Evolutionary conservation across 2,888 invertebrate genomes (phyloP).

Genomic region (Cancer borealis): DNA sequence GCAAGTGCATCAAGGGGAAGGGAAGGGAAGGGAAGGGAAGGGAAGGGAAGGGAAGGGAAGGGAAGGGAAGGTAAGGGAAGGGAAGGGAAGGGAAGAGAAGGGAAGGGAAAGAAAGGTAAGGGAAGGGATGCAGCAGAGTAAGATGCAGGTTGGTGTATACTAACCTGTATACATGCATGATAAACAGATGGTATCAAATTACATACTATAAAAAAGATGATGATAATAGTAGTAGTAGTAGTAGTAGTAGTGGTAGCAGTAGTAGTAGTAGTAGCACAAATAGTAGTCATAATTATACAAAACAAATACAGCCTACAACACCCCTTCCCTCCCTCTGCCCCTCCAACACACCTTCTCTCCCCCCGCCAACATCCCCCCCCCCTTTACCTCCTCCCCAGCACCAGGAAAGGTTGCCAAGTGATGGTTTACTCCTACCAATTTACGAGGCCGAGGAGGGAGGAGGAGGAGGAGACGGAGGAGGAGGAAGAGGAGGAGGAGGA

Average conservation of each 20-base stretch:
- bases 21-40: not conserved
- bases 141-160: not conserved
- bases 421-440: not conserved
- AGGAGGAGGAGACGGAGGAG: not conserved
- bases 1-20: too few species aligned
- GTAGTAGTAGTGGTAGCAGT: slow-evolving; percentile 9
- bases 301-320: not conserved
- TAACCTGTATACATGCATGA: too few species aligned
- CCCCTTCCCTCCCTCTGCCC: not conserved
- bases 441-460: not conserved
- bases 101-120: not conserved
- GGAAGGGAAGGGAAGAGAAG: not conserved
- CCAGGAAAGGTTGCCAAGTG: not conserved
- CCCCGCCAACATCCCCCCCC: not conserved
- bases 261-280: not conserved
- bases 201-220: too few species aligned
- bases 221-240: not conserved
- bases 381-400: not conserved
- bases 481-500: not conserved
- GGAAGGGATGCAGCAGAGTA: too few species aligned
- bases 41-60: not conserved
- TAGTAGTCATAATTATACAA: not conserved
- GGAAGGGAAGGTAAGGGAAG: not conserved
- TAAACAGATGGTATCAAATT: too few species aligned
- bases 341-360: not conserved